Percentiles rank a stretch among this genome's conserved stretches.
phyloP scores from a whole-genome alignment of 1,140 invertebrate species.

The Conopomorpha cramerella region DNA sequence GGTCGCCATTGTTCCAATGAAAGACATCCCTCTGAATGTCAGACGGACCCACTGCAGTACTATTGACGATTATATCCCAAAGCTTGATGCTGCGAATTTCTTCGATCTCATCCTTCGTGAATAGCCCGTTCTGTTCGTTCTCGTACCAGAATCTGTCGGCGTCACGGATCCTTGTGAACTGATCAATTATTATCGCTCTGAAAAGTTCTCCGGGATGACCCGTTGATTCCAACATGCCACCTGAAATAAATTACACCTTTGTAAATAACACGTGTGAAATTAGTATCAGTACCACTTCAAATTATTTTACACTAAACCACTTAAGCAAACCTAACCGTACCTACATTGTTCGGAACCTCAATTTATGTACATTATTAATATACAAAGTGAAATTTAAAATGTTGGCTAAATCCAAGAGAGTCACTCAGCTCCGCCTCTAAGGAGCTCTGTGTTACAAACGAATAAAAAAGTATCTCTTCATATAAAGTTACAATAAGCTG shows the following conservation, averaged over 20 bases:
- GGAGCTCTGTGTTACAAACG: too few relatives aligned
- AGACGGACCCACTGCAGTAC: conserved; percentile 73
- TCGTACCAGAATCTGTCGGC: conserved; percentile 99
- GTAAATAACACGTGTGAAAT: too few relatives aligned
- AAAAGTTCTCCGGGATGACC: conserved; percentile 92
- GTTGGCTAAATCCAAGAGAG: too few relatives aligned
- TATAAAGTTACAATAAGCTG: too few relatives aligned
- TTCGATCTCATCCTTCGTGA: conserved; percentile 84
- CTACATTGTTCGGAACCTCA: too few relatives aligned
- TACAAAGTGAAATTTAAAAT: too few relatives aligned
- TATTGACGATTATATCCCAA: conserved; percentile 89
- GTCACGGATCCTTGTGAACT: conserved; percentile 90
- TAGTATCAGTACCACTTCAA: too few relatives aligned
- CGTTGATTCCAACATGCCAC: conserved; percentile 95
- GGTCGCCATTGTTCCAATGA: conserved; percentile 81
- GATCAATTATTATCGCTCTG: conserved; percentile 87
- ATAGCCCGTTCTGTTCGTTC: conserved; percentile 90
- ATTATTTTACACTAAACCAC: too few relatives aligned
- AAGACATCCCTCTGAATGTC: conserved; percentile 91
- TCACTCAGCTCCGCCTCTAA: too few relatives aligned
- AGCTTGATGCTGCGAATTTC: conserved; percentile 80
- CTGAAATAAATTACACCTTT: conserved; percentile 27
- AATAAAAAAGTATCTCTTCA: too few relatives aligned
- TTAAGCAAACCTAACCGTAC: too few relatives aligned
- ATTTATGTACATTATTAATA: too few relatives aligned